Percentiles rank a stretch among this genome's conserved stretches.
These are phyloP conservation scores for Acyrthosiphon pisum DNA, from an alignment of 1,140 invertebrate species.

Conservation along the genomic window DNA sequence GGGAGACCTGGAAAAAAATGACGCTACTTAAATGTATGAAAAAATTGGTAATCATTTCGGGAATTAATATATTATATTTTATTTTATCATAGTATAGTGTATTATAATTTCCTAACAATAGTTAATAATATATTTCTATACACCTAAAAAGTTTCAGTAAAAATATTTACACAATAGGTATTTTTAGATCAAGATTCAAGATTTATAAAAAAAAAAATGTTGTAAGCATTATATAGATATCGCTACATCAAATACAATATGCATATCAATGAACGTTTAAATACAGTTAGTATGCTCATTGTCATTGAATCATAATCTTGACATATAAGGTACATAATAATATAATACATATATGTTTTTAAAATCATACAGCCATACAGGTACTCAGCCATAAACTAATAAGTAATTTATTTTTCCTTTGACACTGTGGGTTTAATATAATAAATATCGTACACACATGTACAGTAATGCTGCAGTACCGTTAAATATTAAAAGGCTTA, in stretches of 20 bases:
- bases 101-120: too few species aligned
- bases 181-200: too few species aligned
- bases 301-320: not conserved
- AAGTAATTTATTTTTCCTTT: not conserved
- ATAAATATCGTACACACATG: not conserved
- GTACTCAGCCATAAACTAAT: not conserved
- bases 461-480: not conserved
- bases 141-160: too few species aligned
- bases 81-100: too few species aligned
- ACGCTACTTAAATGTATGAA: too few species aligned
- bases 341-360: not conserved
- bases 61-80: too few species aligned
- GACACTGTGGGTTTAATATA: not conserved
- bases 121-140: too few species aligned
- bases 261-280: not conserved
- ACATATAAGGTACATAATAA: not conserved
- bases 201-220: not conserved
- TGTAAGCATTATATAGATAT: not conserved
- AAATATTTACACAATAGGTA: too few species aligned
- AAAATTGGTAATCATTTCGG: too few species aligned
- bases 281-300: not conserved
- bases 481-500: slow-evolving; percentile 21
- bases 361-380: not conserved
- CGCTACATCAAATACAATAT: not conserved
- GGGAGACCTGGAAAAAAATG: too few species aligned